phyloP scores from a whole-genome alignment of 2,888 invertebrate species.

The Lissocephala sabroskyi region DNA sequence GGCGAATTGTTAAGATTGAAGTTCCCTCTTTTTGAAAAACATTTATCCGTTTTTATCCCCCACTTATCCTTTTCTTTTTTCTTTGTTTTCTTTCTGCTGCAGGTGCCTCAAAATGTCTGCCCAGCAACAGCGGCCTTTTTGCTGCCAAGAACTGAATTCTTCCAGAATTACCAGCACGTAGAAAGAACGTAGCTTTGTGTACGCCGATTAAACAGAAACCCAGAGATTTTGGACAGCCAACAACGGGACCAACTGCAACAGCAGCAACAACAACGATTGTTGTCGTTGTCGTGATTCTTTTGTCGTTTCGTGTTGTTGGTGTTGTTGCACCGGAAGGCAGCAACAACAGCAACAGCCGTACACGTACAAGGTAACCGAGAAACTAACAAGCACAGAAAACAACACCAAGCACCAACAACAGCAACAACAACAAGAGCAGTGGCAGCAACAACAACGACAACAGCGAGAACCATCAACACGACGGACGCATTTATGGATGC shows the following conservation, averaged over 20 bases:
- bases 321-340: slow-evolving; percentile 1
- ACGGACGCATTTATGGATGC: slow-evolving; percentile 73
- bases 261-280: slow-evolving; percentile 18
- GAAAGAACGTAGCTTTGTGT: neutral
- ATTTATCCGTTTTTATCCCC: too few species aligned
- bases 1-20: too few species aligned
- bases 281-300: slow-evolving; percentile 63
- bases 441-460: slow-evolving; percentile 22
- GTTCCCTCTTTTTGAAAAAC: too few species aligned
- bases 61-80: too few species aligned
- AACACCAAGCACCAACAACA: slow-evolving; percentile 58
- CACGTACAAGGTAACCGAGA: too few species aligned
- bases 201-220: slow-evolving; percentile 3
- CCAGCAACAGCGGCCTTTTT: slow-evolving; percentile 4
- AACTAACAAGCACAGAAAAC: too few species aligned
- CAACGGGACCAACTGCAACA: too few species aligned
- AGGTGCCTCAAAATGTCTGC: neutral
- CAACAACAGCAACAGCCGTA: slow-evolving; percentile 47
- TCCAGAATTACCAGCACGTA: neutral
- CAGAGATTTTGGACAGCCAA: too few species aligned
- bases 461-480: slow-evolving; percentile 47
- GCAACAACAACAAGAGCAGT: slow-evolving; percentile 54
- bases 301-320: slow-evolving; percentile 44
- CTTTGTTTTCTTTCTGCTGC: neutral
- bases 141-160: slow-evolving; percentile 24